phyloP scores from a whole-genome alignment of 2,113 vertebrate genomes.

The Heterocephalus glaber region DNA sequence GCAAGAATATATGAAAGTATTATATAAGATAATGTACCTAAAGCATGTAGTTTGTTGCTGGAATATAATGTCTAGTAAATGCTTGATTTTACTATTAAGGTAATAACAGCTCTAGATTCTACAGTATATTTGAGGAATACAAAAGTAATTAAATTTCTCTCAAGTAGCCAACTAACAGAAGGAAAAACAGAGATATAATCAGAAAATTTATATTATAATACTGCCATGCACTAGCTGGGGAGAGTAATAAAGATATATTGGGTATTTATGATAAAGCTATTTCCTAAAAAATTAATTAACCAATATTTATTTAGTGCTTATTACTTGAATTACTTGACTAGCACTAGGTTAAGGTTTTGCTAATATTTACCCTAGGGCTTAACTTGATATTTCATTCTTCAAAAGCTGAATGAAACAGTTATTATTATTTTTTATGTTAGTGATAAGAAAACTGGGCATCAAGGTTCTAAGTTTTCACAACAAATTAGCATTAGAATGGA shows the following conservation, averaged over 20 bases:
- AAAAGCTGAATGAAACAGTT: not conserved
- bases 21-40: not conserved
- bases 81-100: not conserved
- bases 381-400: conserved; percentile 5
- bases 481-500: conserved; percentile 21
- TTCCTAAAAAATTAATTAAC: conserved; percentile 41
- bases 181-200: not conserved
- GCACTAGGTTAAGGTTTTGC: not conserved
- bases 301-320: not conserved
- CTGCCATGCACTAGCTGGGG: not conserved
- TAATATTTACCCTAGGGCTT: not conserved
- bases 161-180: not conserved
- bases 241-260: not conserved
- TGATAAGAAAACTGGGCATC: not conserved
- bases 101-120: not conserved
- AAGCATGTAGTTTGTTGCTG: not conserved
- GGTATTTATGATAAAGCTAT: not conserved
- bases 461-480: conserved; percentile 5
- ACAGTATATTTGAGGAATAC: not conserved
- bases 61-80: not conserved
- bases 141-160: conserved; percentile 15
- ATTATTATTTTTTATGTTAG: conserved; percentile 6
- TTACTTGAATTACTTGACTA: not conserved
- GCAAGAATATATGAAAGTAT: not conserved
- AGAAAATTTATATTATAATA: conserved; percentile 27